phyloP scores from a whole-genome alignment of 2,113 vertebrate species.

The Crotalus viridis region DNA sequence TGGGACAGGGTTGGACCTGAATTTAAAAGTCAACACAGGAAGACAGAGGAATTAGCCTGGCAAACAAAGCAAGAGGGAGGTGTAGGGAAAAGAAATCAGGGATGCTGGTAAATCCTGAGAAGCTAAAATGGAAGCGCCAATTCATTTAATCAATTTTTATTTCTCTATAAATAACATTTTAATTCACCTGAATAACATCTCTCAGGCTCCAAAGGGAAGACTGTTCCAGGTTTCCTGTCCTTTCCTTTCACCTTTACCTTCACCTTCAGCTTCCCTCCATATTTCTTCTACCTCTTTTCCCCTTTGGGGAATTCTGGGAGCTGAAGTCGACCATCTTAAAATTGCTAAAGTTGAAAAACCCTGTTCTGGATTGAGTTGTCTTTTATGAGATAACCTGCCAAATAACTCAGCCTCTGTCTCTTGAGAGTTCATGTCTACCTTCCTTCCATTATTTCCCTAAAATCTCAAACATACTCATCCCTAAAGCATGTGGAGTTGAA shows the following conservation, averaged over 20 bases:
- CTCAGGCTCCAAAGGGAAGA: neutral
- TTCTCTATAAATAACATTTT: neutral
- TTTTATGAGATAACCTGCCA: neutral
- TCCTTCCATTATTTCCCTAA: neutral
- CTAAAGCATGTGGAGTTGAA: neutral
- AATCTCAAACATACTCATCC: neutral
- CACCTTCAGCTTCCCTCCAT: neutral
- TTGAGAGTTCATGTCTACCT: neutral
- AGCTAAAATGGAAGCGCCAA: neutral
- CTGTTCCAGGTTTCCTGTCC: neutral
- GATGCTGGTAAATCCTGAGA: neutral
- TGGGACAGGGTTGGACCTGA: neutral
- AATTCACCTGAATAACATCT: neutral
- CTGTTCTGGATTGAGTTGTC: neutral
- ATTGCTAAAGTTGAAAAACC: neutral
- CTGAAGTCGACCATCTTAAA: neutral
- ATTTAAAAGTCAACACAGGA: neutral
- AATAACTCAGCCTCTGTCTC: neutral
- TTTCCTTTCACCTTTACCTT: neutral
- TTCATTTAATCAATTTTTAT: neutral
- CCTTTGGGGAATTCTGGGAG: neutral
- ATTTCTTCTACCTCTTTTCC: too few relatives aligned
- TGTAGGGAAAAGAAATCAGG: neutral
- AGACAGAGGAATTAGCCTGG: neutral
- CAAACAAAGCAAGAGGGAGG: neutral